Evolutionary conservation across 2,113 vertebrate genomes (phyloP).

Genomic region (rat (Rattus norvegicus)): GRCr8 NC_086038.1:44799001-44799500

Average conservation of each 20-base stretch:
- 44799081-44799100: slow-evolving; percentile 13
- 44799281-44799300: neutral
- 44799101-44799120: too few relatives aligned
- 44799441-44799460: neutral
- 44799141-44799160: neutral
- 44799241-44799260: neutral
- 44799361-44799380: neutral
- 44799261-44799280: neutral
- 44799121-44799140: neutral
- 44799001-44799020: neutral
- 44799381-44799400: neutral
- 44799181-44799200: neutral
- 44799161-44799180: neutral
- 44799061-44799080: neutral
- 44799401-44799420: neutral
- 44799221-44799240: neutral
- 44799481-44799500: neutral
- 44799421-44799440: neutral
- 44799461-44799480: neutral
- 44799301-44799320: neutral
- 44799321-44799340: neutral
- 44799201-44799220: neutral
- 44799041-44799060: slow-evolving; percentile 39
- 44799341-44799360: neutral
- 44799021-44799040: neutral